A percentile compares a stretch with the other conserved stretches of the same genome.
Conservation (phyloP, 2,888 invertebrate species). For the Tupiocoris notatus region DNA sequence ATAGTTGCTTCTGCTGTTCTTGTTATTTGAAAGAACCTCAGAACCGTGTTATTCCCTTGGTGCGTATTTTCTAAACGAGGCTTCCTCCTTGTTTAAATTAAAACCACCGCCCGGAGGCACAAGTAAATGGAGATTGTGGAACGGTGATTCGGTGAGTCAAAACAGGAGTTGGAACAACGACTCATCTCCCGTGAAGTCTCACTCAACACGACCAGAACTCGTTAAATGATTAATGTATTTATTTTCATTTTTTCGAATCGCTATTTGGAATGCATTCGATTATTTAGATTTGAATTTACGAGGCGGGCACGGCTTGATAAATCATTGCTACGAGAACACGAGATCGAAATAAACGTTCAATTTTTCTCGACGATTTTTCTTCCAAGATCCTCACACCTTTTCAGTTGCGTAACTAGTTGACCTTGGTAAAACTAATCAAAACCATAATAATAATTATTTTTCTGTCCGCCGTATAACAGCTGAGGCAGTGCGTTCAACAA, state of each 20-base stretch:
- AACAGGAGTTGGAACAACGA: slow-evolving; percentile 27
- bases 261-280: neutral
- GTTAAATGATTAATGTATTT: slow-evolving; percentile 23
- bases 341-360: too few species aligned
- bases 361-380: too few species aligned
- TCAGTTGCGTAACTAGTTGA: too few species aligned
- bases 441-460: too few species aligned
- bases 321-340: neutral
- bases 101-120: slow-evolving; percentile 19
- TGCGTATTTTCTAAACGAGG: neutral
- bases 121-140: slow-evolving; percentile 33
- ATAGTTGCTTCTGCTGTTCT: too few species aligned
- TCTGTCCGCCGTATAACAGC: too few species aligned
- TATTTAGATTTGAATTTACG: neutral
- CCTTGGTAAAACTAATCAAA: too few species aligned
- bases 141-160: neutral
- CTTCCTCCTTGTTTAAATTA: slow-evolving; percentile 15
- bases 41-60: neutral
- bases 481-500: too few species aligned
- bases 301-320: neutral
- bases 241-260: neutral
- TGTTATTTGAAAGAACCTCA: too few species aligned
- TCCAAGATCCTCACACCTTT: too few species aligned
- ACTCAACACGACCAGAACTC: slow-evolving; percentile 17
- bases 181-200: slow-evolving; percentile 32